Conservation (phyloP, 2,888 invertebrate genomes). For the Corythucha ciliata region DNA sequence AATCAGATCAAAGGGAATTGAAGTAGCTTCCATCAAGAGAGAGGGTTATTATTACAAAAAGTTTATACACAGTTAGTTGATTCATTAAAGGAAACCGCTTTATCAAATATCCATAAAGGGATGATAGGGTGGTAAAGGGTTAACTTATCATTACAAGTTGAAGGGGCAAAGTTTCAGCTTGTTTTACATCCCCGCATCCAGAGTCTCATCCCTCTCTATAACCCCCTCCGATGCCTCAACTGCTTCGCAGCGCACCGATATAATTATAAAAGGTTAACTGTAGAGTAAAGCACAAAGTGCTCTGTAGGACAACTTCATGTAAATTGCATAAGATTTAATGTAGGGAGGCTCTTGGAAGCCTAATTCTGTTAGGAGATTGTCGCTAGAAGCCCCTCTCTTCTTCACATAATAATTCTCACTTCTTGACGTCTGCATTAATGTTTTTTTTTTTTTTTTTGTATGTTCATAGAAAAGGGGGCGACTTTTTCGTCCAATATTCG, state of each 20-base stretch:
- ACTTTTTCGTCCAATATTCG: no score
- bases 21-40: slow-evolving; percentile 23
- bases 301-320: slow-evolving; percentile 28
- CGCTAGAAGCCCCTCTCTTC: no score
- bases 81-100: slow-evolving; percentile 30
- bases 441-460: no score
- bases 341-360: slow-evolving; percentile 6
- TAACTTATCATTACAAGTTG: slow-evolving; percentile 28
- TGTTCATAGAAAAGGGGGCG: no score
- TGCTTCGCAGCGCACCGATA: slow-evolving; percentile 29
- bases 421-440: no score
- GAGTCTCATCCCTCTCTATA: no score
- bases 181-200: slow-evolving; percentile 24
- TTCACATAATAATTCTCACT: no score
- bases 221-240: no score
- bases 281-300: slow-evolving; percentile 23
- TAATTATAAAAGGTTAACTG: slow-evolving; percentile 33
- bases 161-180: slow-evolving; percentile 26
- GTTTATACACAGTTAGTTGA: slow-evolving; percentile 29
- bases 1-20: slow-evolving; percentile 25
- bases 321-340: slow-evolving; percentile 32
- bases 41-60: slow-evolving; percentile 29
- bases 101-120: slow-evolving; percentile 33
- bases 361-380: slow-evolving; percentile 21
- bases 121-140: slow-evolving; percentile 25